Conservation (phyloP, 2,888 invertebrate genomes). For the Bombyx huttoni region DNA sequence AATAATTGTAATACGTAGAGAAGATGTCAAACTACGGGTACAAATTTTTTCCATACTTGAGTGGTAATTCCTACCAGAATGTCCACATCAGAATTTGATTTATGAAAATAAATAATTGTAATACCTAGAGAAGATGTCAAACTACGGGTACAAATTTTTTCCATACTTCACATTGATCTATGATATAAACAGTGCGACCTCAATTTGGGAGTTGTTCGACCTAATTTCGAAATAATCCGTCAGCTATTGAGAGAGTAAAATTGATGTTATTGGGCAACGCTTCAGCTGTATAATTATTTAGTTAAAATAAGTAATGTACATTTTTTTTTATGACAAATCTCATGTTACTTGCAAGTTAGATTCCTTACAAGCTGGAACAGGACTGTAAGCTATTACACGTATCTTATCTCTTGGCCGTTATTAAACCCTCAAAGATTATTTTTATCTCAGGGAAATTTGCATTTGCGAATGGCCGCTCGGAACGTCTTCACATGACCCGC, state of each 20-base stretch:
- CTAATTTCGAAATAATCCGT: background rate
- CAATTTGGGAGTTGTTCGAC: background rate
- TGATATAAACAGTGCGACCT: background rate
- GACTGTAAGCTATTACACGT: background rate
- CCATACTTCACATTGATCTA: background rate
- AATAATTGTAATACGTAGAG: background rate
- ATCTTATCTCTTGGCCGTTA: slow-evolving; percentile 48
- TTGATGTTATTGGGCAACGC: background rate
- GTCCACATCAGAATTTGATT: slow-evolving; percentile 10
- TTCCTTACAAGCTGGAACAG: background rate
- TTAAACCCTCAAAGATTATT: slow-evolving; percentile 53
- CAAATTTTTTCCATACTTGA: background rate
- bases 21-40: background rate
- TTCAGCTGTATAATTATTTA: background rate
- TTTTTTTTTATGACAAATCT: background rate
- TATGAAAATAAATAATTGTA: slow-evolving; percentile 6
- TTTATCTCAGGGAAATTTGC: slow-evolving; percentile 66
- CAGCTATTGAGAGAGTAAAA: background rate
- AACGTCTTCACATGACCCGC: slow-evolving; percentile 53
- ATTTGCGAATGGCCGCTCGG: slow-evolving; percentile 55
- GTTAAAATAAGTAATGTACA: background rate
- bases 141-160: background rate
- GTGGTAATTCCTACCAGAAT: background rate
- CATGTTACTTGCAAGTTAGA: background rate
- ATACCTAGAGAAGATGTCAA: background rate